phyloP scores from a whole-genome alignment of 2,888 invertebrate genomes.

The Nemurella pictetii region DNA sequence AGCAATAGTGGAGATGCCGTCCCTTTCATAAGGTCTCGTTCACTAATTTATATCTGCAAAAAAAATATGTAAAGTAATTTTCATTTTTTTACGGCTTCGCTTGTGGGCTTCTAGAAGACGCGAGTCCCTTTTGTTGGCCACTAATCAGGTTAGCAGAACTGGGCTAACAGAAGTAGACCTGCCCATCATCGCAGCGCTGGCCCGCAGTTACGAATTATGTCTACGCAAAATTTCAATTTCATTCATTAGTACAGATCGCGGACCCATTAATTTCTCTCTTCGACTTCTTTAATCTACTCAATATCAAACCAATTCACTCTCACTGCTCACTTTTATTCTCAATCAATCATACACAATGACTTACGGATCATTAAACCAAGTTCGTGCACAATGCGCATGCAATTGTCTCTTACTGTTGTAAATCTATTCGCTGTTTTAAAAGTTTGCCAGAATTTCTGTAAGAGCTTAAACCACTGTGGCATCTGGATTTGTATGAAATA shows the following conservation, averaged over 20 bases:
- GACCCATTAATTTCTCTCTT: background rate
- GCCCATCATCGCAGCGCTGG: background rate
- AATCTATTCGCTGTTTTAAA: background rate
- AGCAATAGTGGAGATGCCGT: background rate
- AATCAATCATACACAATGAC: slow-evolving; percentile 6
- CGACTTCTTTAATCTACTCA: background rate
- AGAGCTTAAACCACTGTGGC: too few relatives aligned
- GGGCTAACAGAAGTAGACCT: slow-evolving; percentile 35
- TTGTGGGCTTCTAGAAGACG: background rate
- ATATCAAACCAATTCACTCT: slow-evolving; percentile 4
- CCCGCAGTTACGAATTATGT: background rate
- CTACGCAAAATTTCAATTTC: slow-evolving; percentile 7
- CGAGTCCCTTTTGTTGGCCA: slow-evolving; percentile 13
- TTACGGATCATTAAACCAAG: background rate
- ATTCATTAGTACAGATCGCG: background rate
- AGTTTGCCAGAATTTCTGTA: background rate
- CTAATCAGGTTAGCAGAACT: slow-evolving; percentile 31
- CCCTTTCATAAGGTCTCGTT: background rate
- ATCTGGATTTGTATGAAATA: background rate
- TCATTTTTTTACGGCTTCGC: background rate
- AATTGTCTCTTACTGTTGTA: background rate
- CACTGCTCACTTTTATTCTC: background rate
- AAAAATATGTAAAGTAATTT: background rate
- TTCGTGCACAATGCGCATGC: background rate
- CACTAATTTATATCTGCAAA: slow-evolving; percentile 12